Evolutionary conservation across 2,888 invertebrate species (phyloP).

Genomic region (Oxycera nigricornis): DNA sequence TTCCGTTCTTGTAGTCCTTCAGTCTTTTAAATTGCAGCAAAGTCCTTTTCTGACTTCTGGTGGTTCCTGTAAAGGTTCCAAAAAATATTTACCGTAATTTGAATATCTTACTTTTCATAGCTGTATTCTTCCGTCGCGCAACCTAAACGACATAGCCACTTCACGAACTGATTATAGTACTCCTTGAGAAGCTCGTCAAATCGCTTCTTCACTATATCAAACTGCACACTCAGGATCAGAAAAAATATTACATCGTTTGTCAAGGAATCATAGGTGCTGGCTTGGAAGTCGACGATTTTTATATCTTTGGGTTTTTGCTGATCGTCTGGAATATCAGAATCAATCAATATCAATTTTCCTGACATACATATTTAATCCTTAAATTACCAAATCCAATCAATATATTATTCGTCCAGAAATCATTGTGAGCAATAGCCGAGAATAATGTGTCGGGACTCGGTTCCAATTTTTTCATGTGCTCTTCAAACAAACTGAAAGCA

Average conservation of each 20-base stretch:
- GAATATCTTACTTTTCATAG: conserved; percentile 58
- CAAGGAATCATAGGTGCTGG: conserved; percentile 64
- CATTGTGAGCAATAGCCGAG: conserved; percentile 66
- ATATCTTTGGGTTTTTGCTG: too few species aligned
- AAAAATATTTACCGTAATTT: not conserved
- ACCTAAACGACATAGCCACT: conserved; percentile 59
- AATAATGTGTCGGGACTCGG: conserved; percentile 60
- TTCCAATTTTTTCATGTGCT: conserved; percentile 49
- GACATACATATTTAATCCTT: not conserved
- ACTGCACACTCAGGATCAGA: conserved; percentile 64
- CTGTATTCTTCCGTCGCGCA: conserved; percentile 59
- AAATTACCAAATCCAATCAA: conserved; percentile 63
- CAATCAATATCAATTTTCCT: too few species aligned
- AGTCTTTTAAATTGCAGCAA: too few species aligned
- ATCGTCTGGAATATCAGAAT: too few species aligned
- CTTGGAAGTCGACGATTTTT: conserved; percentile 69
- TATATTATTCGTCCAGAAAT: conserved; percentile 70
- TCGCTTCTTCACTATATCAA: conserved; percentile 61
- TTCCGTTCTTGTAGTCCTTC: too few species aligned
- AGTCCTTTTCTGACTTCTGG: too few species aligned
- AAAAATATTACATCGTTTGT: conserved; percentile 66
- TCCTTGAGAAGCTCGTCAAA: conserved; percentile 63
- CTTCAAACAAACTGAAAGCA: conserved; percentile 49
- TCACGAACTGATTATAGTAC: conserved; percentile 65
- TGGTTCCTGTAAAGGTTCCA: too few species aligned